Base-by-base conservation (phyloP, 1,140 invertebrate genomes). In the Lysiphlebus fabarum region DNA sequence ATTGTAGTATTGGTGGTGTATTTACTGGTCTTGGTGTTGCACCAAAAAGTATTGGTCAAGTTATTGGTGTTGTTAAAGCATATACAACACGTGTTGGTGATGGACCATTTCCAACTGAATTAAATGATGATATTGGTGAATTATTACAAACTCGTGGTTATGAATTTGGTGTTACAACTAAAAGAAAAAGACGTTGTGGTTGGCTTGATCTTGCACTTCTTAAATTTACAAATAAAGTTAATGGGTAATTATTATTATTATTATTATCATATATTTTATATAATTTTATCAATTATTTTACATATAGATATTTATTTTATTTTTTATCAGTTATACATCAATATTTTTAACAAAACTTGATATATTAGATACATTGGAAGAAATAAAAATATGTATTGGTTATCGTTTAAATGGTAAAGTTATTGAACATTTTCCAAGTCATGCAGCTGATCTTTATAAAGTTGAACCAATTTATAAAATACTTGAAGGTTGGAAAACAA, bases 1-100 rank as follows among this genome's bases (percentile, higher is more conserved):
- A 99, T 82, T 99, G 97, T 80, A 98, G 94, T 74, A 92, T 98
- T 63, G 98, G 98, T 42, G 97, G 97, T 11, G 96, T 98, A 5
- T 96, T 93, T 70, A 99, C 97, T 2, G 98, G 98, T 0, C 83
- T 99, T 9, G 98, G 98, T 11, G 80, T 99, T 61, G 93, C 96
- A 4, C 95, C 96, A 4, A 85, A 96, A 44, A 90, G 97, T 48
- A 96, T 99, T 10, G 94, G 98, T 0, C 99, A 99, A 81, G 96
- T 99, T 9, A 87, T 95, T 71, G 98, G 97, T 48, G 96, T 99
- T 10, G 94, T 98, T 0, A 99, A 99, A 81, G 96, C 96, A 0
- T 96, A 0, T 99, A 96, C 95, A 14, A 99, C 98, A 0, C 83
- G 98, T 64, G 98, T 99, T 1, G 98, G 98, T 7, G 91, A 95